A percentile compares a stretch with the other conserved stretches of the same genome.
These are phyloP conservation scores for Calosoma granatense DNA, from an alignment of 1,140 invertebrate genomes.

Conservation along the genomic window DNA sequence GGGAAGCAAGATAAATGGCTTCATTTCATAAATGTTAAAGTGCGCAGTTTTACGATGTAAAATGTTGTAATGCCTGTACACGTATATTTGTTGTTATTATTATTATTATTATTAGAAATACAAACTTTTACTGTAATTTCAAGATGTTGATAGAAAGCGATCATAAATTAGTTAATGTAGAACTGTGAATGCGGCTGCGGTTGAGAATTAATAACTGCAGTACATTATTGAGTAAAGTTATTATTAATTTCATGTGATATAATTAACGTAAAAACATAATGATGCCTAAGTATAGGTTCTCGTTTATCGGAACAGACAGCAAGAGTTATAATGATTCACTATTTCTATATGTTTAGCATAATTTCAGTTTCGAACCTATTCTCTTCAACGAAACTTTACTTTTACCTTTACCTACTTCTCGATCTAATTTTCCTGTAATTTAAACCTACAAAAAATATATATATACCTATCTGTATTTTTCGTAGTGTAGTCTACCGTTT, in stretches of 20 bases:
- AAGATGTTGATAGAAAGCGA: no score
- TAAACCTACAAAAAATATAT: not conserved
- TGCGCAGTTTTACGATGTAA: no score
- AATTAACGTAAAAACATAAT: slow-evolving; percentile 7
- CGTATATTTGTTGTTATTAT: no score
- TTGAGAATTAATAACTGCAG: slow-evolving; percentile 1
- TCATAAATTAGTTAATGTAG: not conserved
- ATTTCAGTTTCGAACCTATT: not conserved
- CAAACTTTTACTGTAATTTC: no score
- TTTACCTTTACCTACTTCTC: no score
- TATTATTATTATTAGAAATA: no score
- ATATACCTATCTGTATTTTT: not conserved
- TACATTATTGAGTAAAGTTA: not conserved
- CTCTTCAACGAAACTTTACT: not conserved
- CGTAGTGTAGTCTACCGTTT: not conserved
- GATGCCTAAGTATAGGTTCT: slow-evolving; percentile 3
- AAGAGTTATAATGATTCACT: not conserved
- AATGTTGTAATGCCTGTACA: no score
- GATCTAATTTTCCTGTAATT: not conserved
- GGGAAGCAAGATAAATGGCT: no score
- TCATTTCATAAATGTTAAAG: no score
- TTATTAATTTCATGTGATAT: slow-evolving; percentile 7
- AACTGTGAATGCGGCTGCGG: not conserved
- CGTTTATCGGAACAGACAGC: not conserved
- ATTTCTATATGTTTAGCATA: slow-evolving; percentile 8